Percentiles rank a stretch among this genome's conserved stretches.
These are phyloP conservation scores for Clanis bilineata DNA, from an alignment of 2,888 invertebrate species.

Conservation along the genomic window DNA sequence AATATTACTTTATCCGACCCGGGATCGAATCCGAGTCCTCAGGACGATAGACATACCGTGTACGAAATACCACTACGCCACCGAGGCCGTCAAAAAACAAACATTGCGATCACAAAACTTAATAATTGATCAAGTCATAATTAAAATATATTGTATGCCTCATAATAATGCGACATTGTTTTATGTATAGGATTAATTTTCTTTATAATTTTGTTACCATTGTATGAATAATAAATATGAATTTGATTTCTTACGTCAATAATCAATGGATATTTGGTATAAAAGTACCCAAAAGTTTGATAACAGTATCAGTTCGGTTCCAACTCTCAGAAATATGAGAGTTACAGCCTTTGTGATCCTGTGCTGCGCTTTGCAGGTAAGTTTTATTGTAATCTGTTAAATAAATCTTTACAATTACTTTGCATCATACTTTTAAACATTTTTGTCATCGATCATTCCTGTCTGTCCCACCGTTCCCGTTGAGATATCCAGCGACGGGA, in stretches of 20 bases:
- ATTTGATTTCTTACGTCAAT: constrained; percentile 40
- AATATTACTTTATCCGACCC: too few species aligned
- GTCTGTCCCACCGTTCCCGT: too few species aligned
- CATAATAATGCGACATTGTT: constrained; percentile 49
- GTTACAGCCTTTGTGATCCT: constrained; percentile 73
- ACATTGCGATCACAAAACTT: constrained; percentile 20
- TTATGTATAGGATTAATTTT: constrained; percentile 42
- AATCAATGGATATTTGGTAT: constrained; percentile 46
- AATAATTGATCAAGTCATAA: constrained; percentile 52
- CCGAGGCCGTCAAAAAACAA: too few species aligned
- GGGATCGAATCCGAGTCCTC: too few species aligned
- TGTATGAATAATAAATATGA: constrained; percentile 34
- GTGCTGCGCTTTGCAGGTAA: constrained; percentile 73
- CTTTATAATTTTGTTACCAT: constrained; percentile 49
- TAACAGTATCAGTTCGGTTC: constrained; percentile 66
- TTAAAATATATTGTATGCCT: constrained; percentile 56
- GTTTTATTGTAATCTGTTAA: constrained; percentile 23
- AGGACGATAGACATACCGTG: too few species aligned
- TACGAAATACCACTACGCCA: too few species aligned
- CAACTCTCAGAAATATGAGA: constrained; percentile 74
- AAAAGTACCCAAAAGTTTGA: constrained; percentile 44
- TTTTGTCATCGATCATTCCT: too few species aligned
- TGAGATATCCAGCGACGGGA: too few species aligned
- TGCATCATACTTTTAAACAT: too few species aligned
- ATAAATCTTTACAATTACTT: background rate